Evolutionary conservation across 2,113 vertebrate genomes (phyloP), one percentile per base, ranked within the genome.

Genomic region (Procapra przewalskii): DNA sequence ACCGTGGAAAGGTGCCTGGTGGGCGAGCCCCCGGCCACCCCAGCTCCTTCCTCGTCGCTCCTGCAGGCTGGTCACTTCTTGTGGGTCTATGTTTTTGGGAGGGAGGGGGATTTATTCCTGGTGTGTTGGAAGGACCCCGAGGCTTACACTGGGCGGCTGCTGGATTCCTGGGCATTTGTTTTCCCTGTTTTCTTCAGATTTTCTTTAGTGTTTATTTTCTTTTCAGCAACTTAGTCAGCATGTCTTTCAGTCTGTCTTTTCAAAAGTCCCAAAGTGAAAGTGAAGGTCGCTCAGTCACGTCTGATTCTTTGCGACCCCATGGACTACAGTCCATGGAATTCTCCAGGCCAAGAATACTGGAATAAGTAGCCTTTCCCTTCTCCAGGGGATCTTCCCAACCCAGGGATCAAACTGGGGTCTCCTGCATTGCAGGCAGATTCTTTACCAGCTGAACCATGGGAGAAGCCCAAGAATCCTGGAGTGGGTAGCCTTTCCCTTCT

Each of bases 71-170:
- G 7, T n/a, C 5, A 0, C 50, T 71, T 81, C 59, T 31, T 13
- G 9, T 36, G 21, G 60, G 43, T 43, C 36, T 71, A 0, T 8
- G 2, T 1, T 71, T 71, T 21, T 0, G 19, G 64, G 33, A 36
- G 9, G n/a, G 64, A 71, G 9, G n/a, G 12, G 75, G 25, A 77
- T 54, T 80, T 36, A 23, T 7, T 79, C 16, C 2, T 7, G n/a
- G n/a, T 19, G 3, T 0, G 4, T 17, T 5, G 13, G 45, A 40
- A n/a, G 33, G 57, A 36, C 13, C 12, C 4, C 0, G 27, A 60
- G 71, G 82, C 45, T 60, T 10, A n/a, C 11, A 0, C 11, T 19
- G n/a, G 50, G 45, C 27, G 29, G 15, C 14, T 64, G 13, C 82
- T 25, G 21, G 15, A 9, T 17, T 21, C 59, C 23, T 1, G 59